Conservation (phyloP, 37 sponge, comb jelly and placozoan species). For the Haliclona indistincta region DNA sequence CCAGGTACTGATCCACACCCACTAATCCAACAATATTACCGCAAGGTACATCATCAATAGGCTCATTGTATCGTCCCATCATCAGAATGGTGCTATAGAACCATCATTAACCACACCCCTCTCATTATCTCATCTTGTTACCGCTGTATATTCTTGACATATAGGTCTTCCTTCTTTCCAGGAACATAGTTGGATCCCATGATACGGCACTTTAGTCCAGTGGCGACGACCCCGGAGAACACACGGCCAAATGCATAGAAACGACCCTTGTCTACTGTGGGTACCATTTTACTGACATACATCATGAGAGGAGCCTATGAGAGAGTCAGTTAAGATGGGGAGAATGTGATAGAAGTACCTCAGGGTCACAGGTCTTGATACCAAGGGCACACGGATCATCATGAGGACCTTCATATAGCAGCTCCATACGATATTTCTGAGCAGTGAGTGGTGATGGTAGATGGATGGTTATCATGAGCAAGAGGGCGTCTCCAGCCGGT, state of each 20-base stretch:
- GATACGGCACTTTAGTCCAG: conserved; percentile 93
- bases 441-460: conserved; percentile 98
- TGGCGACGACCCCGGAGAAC: conserved; percentile 94
- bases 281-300: conserved; percentile 99
- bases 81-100: conserved; percentile 92
- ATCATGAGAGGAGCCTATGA: conserved; percentile 92
- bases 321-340: background rate
- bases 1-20: conserved; percentile 98
- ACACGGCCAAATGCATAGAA: conserved; percentile 99
- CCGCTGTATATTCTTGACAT: conserved; percentile 93
- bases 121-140: no score
- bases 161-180: conserved; percentile 96
- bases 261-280: conserved; percentile 96
- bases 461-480: conserved; percentile 98
- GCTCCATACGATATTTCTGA: conserved; percentile 96
- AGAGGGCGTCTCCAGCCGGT: conserved; percentile 94
- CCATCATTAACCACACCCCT: no score
- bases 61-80: conserved; percentile 97
- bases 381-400: conserved; percentile 93
- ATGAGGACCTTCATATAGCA: conserved; percentile 97
- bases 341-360: conserved; percentile 23
- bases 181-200: conserved; percentile 99
- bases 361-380: conserved; percentile 94
- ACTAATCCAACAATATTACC: conserved; percentile 98
- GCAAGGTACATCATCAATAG: conserved; percentile 99